Base-by-base conservation (phyloP, 2,888 invertebrate species). In the Volucella inanis region DNA sequence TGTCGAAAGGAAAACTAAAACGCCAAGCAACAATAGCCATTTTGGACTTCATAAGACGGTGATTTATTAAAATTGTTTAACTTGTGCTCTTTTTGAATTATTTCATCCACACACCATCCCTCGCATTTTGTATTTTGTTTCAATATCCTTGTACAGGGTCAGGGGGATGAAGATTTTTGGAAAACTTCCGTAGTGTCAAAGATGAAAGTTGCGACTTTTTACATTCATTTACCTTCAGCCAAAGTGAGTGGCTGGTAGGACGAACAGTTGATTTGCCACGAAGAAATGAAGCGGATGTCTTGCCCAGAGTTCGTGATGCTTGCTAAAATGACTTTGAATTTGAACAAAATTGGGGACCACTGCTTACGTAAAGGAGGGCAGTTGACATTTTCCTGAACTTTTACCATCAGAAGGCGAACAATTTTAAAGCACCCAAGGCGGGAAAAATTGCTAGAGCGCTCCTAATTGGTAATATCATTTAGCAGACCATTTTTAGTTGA, bases 41-140 rank as follows among this genome's bases (percentile, higher is more conserved):
- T 84, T 70, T 70, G 78, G 68, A 68, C 68, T 74, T 57, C 68
- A 83, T 78, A 64, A 72, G 31, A 52, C 68, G n/a, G 49, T 59
- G 64, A 79, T 75, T 84, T 84, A 84, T 79, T 84, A 70, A 84
- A 84, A 84, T 75, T 79, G 64, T 59, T 75, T 52, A 83, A 79
- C 68, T 83, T 79, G 68, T 79, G 15, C 61, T 54, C 55, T 45
- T 62, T 45, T 62, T 82, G 70, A 68, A 72, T 72, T 78, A 83
- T 78, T 74, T 72, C 50, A 6, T 31, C 6, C 6, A 4, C 6
- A 31, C 6, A 6, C 31, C 31, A 31, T 43, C n/a, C 57, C 43
- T 31, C 1, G 18, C 70, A n/a, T 54, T 15, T 10, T 15, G 72
- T 74, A 45, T 64, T 8, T 38, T 14, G 12, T 49, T 59, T 57